Evolutionary conservation across 2,888 invertebrate genomes (phyloP).

Genomic region (Caenorhabditis japonica): DNA sequence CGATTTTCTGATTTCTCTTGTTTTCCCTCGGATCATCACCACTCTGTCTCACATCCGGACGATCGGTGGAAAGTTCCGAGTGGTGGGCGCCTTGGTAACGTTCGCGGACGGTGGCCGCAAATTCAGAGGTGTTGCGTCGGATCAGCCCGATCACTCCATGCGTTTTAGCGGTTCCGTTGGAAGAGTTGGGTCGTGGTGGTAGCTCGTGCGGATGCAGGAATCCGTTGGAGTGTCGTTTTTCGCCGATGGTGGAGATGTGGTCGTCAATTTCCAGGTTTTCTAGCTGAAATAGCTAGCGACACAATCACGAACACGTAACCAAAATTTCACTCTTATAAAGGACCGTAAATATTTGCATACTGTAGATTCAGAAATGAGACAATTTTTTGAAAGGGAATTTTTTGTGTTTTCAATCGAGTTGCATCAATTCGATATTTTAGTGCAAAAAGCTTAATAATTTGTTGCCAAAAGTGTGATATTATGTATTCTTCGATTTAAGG

Average conservation of each 20-base stretch:
- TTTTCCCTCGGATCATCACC: conserved; percentile 24
- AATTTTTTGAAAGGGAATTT: no score
- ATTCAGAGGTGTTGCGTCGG: conserved; percentile 58
- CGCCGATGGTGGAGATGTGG: conserved; percentile 21
- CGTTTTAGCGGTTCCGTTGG: not conserved
- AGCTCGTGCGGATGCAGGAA: conserved; percentile 30
- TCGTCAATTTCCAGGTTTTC: conserved; percentile 13
- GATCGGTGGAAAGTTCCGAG: conserved; percentile 39
- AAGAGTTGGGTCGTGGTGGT: conserved; percentile 40
- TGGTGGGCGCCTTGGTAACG: conserved; percentile 47
- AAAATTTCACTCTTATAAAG: no score
- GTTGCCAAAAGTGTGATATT: no score
- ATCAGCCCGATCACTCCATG: conserved; percentile 52
- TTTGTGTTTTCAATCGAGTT: no score
- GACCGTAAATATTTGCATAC: no score
- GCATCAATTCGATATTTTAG: no score
- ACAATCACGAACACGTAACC: no score
- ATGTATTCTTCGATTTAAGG: no score
- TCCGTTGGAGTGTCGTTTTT: conserved; percentile 8
- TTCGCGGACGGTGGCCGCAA: conserved; percentile 54
- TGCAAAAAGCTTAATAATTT: no score
- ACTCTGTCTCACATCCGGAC: conserved; percentile 50
- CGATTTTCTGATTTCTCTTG: conserved; percentile 6
- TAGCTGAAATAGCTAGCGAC: conserved; percentile 7
- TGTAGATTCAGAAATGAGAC: no score